Percentiles rank a stretch among this genome's conserved stretches.
These are phyloP conservation scores for Struthidea cinerea DNA, from an alignment of 2,113 vertebrate genomes.

Conservation along the genomic window DNA sequence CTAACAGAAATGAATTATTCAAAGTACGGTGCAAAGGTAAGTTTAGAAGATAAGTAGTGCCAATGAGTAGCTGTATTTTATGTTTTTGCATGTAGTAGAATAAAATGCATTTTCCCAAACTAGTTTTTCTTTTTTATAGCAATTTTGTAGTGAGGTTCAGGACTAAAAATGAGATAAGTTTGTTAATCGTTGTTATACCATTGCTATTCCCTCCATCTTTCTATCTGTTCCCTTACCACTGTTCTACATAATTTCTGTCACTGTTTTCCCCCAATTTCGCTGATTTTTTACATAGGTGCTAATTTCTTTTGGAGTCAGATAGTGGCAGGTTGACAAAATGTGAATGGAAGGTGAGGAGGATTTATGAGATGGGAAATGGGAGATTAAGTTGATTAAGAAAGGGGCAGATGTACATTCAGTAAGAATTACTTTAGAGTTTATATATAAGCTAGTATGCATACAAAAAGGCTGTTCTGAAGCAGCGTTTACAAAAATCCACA, in stretches of 20 bases:
- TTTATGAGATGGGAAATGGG: neutral
- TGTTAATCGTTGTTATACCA: neutral
- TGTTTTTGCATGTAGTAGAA: neutral
- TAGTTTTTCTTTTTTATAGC: neutral
- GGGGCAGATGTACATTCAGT: neutral
- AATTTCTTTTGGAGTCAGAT: neutral
- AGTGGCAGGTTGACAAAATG: neutral
- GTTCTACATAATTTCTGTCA: neutral
- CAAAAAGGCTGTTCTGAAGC: neutral
- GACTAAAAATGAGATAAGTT: neutral
- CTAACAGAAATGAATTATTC: constrained; percentile 99
- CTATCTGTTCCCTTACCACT: neutral
- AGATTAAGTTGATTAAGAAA: neutral
- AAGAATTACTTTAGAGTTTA: neutral
- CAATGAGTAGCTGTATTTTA: neutral
- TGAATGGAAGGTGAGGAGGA: neutral
- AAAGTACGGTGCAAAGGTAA: constrained; percentile 97
- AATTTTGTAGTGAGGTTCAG: neutral
- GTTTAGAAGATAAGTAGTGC: neutral
- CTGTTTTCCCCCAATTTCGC: neutral
- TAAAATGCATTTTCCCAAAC: neutral
- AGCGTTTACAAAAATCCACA: neutral
- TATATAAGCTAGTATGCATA: neutral
- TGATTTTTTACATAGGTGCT: neutral
- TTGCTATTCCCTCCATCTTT: neutral